These are phyloP conservation scores for Plectropomus leopardus DNA, from an alignment of 2,113 vertebrate species.

Conservation along the genomic window DNA sequence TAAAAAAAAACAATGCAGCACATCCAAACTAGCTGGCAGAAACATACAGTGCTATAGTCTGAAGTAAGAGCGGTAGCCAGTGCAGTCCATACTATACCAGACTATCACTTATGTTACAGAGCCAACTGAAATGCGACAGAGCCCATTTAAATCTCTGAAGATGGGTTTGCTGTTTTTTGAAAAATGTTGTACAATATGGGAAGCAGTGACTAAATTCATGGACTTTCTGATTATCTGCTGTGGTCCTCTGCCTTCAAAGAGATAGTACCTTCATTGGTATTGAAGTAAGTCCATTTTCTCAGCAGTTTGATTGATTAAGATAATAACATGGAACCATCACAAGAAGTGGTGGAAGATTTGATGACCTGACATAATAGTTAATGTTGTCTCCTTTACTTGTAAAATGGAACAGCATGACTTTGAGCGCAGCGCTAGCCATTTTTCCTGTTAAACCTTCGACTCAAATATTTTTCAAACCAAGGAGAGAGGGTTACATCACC, in stretches of 20 bases:
- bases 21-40: constrained; percentile 39
- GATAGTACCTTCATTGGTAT: constrained; percentile 5
- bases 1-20: constrained; percentile 48
- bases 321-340: constrained; percentile 45
- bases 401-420: constrained; percentile 37
- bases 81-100: background rate
- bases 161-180: constrained; percentile 8
- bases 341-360: constrained; percentile 38
- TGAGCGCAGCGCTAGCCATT: background rate
- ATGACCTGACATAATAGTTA: constrained; percentile 44
- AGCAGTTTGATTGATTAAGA: constrained; percentile 52
- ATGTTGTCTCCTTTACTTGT: constrained; percentile 36
- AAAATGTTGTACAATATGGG: background rate
- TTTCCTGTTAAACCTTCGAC: background rate
- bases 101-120: background rate
- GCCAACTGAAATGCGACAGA: background rate
- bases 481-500: constrained; percentile 37
- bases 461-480: constrained; percentile 31
- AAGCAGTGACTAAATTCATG: background rate
- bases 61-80: constrained; percentile 11
- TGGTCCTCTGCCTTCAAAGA: constrained; percentile 13
- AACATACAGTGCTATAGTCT: constrained; percentile 11
- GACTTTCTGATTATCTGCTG: background rate
- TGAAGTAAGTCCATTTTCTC: constrained; percentile 35
- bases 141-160: background rate